Evolutionary conservation across 92 coral and sea anemone genomes (phyloP), one percentile per base, ranked within the genome.

Genomic region (Pocillopora grandis): DNA sequence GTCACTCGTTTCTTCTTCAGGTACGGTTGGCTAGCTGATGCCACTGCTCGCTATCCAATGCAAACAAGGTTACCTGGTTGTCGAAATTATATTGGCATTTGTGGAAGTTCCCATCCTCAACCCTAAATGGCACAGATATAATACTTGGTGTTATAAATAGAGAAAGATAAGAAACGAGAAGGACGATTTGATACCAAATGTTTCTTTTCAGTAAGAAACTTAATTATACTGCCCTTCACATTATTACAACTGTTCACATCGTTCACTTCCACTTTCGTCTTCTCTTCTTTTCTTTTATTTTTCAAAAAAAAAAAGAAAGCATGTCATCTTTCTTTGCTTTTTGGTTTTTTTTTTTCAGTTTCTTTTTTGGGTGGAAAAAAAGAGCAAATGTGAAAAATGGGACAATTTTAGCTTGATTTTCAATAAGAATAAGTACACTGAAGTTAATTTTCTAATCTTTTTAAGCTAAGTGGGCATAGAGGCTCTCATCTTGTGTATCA

Each of bases 91-190:
- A 18, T 31, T 31, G 80, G 80, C 42, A 19, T 76, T 19, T 9
- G 11, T 42, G 65, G 66, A 52, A 33, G 20, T 7, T 71, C 57
- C 36, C 8, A 8, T 33, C 13, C 52, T 33, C n/a, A 5, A n/a
- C 11, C 11, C 14, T 15, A 71, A 71, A 3, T 13, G 56, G 12
- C 14, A 18, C 37, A 57, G 16, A 17, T 21, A 57, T 12, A 23
- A 76, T 48, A 64, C 80, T 13, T 76, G 80, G 66, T 76, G 80
- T n/a, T 76, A 76, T 33, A 76, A 76, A 12, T 18, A 71, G 52
- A 33, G 52, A 7, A 42, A 36, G n/a, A n/a, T 12, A 10, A 2
- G 33, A 10, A 2, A 9, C 13, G 27, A 9, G 37, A 33, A 21
- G 16, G 21, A 10, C 16, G 8, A 14, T 37, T 16, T 67, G n/a